Base-by-base conservation (phyloP, 1,140 invertebrate genomes). In the Drosophila carrolli region DNA sequence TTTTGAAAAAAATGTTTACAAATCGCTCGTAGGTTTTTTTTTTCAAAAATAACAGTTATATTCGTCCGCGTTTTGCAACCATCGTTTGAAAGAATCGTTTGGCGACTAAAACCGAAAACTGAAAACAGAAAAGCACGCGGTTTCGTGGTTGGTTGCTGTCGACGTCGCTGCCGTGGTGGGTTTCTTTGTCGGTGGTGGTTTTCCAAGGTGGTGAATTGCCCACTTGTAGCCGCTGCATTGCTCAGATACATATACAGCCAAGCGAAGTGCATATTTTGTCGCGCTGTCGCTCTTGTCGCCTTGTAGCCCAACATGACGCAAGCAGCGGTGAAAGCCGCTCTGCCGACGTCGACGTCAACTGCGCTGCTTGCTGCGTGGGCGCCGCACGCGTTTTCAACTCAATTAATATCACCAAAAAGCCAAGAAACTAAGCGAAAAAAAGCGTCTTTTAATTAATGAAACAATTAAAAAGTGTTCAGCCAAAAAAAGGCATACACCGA, bases 301-400 rank as follows among this genome's bases (percentile, higher is more conserved):
- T 88, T 86, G 83, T 88, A 60, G 83, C 83, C 50, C 66, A 81
- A 68, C 66, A 81, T 86, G 82, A 81, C 78, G 78, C 82, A 88
- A 83, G 79, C 83, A 65, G 71, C 78, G 79, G 80, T 83, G 81
- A 88, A 88, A 88, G 84, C 80, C 76, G 77, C 60, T 23, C 60
- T 83, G 79, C 81, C 43, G 13, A 46, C 27, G 58, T 37, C 54
- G 32, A 13, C 47, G 40, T 40, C 41, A 35, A 14, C 41, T 41
- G 19, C 67, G 76, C 41, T 73, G 50, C 47, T 27, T 23, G 44
- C 55, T 83, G 83, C 80, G 84, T 88, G 80, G 83, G 84, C 84
- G 84, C 77, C 76, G 72, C 60, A 73, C 84, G 84, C 84, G 68
- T 88, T 89, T 77, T 72, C 83, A 88, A 88, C 83, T 88, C 76